These are phyloP conservation scores for Ichneumoninae sp. DNA, from an alignment of 2,888 invertebrate genomes.

Conservation along the genomic window DNA sequence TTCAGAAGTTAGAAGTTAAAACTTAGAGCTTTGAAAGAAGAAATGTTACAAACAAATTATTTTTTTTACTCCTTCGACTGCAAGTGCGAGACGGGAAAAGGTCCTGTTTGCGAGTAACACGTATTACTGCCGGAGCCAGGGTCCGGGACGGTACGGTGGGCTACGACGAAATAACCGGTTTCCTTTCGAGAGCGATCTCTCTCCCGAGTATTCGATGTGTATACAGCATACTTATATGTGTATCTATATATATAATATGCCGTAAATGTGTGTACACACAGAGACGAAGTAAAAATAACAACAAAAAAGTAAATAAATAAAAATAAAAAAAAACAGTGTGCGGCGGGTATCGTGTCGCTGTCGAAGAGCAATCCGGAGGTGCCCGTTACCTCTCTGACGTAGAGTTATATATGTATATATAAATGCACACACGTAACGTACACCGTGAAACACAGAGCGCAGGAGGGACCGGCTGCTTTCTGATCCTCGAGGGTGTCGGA, in stretches of 20 bases:
- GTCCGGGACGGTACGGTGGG: constrained; percentile 54
- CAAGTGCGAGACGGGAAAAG: constrained; percentile 12
- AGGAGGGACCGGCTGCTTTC: constrained; percentile 36
- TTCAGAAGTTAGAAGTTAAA: background rate
- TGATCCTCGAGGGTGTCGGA: constrained; percentile 52
- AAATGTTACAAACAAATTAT: background rate
- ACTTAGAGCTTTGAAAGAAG: background rate
- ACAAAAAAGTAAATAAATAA: constrained; percentile 5
- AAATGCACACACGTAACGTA: background rate
- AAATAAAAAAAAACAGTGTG: constrained; percentile 6
- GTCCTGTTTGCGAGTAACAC: constrained; percentile 20
- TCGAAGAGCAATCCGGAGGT: constrained; percentile 48
- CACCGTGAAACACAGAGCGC: constrained; percentile 18
- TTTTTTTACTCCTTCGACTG: background rate
- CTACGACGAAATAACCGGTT: constrained; percentile 66
- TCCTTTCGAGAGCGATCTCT: constrained; percentile 62
- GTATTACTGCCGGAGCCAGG: constrained; percentile 38
- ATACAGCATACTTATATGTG: constrained; percentile 22
- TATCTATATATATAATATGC: background rate
- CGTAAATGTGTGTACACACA: background rate
- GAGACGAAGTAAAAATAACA: constrained; percentile 5
- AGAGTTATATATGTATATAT: background rate
- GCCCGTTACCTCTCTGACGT: constrained; percentile 42
- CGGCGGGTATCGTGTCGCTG: constrained; percentile 42
- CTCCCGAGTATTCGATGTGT: constrained; percentile 51